Base-by-base conservation (phyloP, 2,797 vertebrate genomes). In the Lophius americanus region DNA sequence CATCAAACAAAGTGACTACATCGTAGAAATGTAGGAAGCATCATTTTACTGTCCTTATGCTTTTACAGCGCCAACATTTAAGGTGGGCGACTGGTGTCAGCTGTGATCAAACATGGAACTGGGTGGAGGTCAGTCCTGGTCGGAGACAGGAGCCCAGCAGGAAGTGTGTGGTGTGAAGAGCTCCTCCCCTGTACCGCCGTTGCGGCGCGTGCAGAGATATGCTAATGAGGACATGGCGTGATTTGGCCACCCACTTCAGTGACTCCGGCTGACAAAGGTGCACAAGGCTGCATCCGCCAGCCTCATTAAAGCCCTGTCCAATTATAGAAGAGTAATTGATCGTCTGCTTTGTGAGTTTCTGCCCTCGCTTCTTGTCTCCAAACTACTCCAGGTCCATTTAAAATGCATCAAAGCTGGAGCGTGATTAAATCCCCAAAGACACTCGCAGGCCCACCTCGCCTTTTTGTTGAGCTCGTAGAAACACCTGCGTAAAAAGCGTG, bases 271-370 rank as follows among this genome's bases (percentile, higher is more conserved):
- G 89, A 91, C 90, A 92, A 87, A 91, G 89, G 89, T 89, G 87
- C 76, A 84, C 85, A 85, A 84, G 84, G 83, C 83, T 82, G 90
- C 90, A 92, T 94, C 91, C 88, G 47, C 80, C 72, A 81, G 88
- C 85, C 90, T 93, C 91, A 91, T 94, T 93, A 93, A 88, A 91
- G 79, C 69, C 76, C 87, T 77, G 86, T 89, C 91, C 91, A 94
- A 93, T 93, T 92, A 93, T 85, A 87, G 89, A 87, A 90, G 85
- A 85, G 85, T 91, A 94, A 93, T 94, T 92, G 91, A 93, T 92
- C 76, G 74, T 76, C 87, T 88, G 79, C 85, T 92, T 87, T 86
- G 83, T 85, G 84, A 82, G 83, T 84, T 86, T 79, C 81, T 79
- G 72, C 69, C 79, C 83, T 88, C 81, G 85, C 81, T 81, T 72